Conservation (phyloP, 2,888 invertebrate genomes). For the Cheilosia urbana region DNA sequence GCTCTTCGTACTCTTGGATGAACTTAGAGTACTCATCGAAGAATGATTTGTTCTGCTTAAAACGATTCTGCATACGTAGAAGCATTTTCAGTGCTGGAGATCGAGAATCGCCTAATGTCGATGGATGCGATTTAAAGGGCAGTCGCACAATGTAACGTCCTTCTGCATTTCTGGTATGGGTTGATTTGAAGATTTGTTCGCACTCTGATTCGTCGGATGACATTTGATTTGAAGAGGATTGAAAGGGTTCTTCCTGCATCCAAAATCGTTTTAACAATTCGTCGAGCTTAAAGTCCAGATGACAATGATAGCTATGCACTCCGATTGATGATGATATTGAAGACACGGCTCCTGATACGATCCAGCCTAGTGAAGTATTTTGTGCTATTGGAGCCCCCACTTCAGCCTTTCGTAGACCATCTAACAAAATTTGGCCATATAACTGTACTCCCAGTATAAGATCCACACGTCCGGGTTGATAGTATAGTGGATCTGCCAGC, state of each 20-base stretch:
- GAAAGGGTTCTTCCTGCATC: conserved; percentile 21
- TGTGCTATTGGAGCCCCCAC: conserved; percentile 29
- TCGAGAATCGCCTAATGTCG: conserved; percentile 29
- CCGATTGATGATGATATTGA: conserved; percentile 8
- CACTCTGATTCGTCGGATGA: conserved; percentile 29
- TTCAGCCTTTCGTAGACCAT: conserved; percentile 40
- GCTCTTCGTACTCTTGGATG: conserved; percentile 26
- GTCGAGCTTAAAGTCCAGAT: conserved; percentile 17
- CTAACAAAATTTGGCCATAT: conserved; percentile 22
- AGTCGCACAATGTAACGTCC: conserved; percentile 23
- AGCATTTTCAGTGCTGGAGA: conserved; percentile 24
- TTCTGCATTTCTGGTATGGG: conserved; percentile 11
- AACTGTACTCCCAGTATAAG: conserved; percentile 23
- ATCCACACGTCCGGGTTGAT: conserved; percentile 30
- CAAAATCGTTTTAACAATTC: conserved; percentile 10
- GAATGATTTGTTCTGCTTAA: not conserved
- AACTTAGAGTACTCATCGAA: conserved; percentile 30
- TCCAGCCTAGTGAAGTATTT: conserved; percentile 29
- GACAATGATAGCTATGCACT: conserved; percentile 23
- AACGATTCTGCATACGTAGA: conserved; percentile 27
- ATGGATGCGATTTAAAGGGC: conserved; percentile 12
- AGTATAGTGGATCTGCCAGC: conserved; percentile 33
- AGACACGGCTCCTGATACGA: conserved; percentile 36
- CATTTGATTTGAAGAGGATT: not conserved
- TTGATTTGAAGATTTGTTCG: conserved; percentile 17